Conservation (phyloP, 1,140 invertebrate genomes). For the Acyrthosiphon pisum region DNA sequence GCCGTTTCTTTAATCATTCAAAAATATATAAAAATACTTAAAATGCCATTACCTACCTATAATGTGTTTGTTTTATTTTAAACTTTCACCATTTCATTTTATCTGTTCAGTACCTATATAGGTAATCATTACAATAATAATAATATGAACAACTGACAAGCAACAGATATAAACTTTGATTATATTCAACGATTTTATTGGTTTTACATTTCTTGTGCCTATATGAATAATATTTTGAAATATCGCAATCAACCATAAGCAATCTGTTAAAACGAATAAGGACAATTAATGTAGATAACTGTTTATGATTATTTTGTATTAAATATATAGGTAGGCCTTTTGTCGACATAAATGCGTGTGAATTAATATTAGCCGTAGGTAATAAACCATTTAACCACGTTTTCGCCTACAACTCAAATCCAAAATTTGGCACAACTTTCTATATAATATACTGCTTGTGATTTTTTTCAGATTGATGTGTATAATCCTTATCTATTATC, state of each 20-base stretch:
- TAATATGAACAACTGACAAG: background rate
- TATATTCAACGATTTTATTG: background rate
- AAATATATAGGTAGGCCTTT: conserved; percentile 1
- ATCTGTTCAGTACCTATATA: background rate
- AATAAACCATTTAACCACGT: background rate
- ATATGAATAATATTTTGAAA: background rate
- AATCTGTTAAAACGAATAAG: background rate
- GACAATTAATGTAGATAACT: background rate
- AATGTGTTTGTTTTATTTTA: background rate
- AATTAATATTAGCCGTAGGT: conserved; percentile 38
- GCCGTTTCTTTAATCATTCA: background rate
- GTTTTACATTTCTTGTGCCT: background rate
- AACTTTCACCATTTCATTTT: background rate
- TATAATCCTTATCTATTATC: background rate
- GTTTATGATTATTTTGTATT: background rate
- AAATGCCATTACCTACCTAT: background rate
- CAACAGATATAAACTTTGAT: background rate
- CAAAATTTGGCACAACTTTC: conserved; percentile 34
- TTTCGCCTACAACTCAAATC: conserved; percentile 35
- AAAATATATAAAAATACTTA: conserved; percentile 4
- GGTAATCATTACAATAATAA: background rate
- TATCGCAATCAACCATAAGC: conserved; percentile 3
- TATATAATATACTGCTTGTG: background rate
- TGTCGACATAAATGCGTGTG: conserved; percentile 6
- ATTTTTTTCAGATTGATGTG: background rate